Evolutionary conservation across 2,113 vertebrate genomes (phyloP), one percentile per base, ranked within the genome.

Genomic region (Ornithorhynchus anatinus): DNA sequence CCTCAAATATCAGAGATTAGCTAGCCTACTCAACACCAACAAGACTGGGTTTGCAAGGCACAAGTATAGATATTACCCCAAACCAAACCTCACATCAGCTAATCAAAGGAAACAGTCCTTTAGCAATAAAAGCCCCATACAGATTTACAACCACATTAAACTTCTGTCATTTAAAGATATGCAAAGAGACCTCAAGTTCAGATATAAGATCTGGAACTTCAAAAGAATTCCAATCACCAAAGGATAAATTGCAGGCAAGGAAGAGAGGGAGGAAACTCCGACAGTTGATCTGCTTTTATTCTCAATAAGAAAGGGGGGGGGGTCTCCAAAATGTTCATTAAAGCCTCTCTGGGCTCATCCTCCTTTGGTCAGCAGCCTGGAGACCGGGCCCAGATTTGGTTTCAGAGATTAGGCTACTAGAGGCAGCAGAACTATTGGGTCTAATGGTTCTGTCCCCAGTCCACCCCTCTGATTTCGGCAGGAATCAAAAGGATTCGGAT

Each of bases 401-500:
- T n/a, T n/a, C n/a, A n/a, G n/a, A n/a, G n/a, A n/a, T n/a, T n/a
- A n/a, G n/a, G n/a, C n/a, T n/a, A n/a, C n/a, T n/a, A n/a, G n/a
- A n/a, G n/a, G n/a, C n/a, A n/a, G n/a, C n/a, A n/a, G n/a, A n/a
- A n/a, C n/a, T n/a, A 68, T 39, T 58, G 74, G 56, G 3, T 51
- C 57, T 44, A 39, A n/a, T 68, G 50, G 70, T 62, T 54, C 59
- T 71, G 69, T 61, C 68, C 62, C 69, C 87, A 89, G 79, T 72
- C 43, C 79, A 91, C 87, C 64, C 75, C 89, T 83, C 89, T 91
- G 86, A 89, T 84, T 91, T 79, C 86, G 82, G 84, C 85, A 90
- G 80, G 80, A 84, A 90, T 80, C 86, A 88, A 84, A 80, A 81
- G 89, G 77, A 84, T 87, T 91, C 92, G 97, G 96, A 96, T 96